These are phyloP conservation scores for Diloba caeruleocephala DNA, from an alignment of 2,888 invertebrate genomes.

Conservation along the genomic window DNA sequence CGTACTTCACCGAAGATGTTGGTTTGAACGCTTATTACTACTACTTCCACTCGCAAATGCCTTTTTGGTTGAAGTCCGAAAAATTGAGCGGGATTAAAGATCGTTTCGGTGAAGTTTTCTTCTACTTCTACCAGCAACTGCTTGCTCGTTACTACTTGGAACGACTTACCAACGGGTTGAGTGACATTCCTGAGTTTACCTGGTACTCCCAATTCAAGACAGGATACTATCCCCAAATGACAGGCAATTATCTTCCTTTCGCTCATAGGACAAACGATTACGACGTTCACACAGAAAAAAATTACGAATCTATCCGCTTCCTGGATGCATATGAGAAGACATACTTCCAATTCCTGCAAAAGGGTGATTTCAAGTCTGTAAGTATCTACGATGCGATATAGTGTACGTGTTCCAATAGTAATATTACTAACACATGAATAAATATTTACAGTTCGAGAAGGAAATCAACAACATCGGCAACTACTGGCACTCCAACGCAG, in stretches of 20 bases:
- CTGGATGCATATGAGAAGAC: slow-evolving; percentile 90
- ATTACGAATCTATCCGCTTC: slow-evolving; percentile 83
- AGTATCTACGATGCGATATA: slow-evolving; percentile 16
- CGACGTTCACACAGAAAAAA: slow-evolving; percentile 85
- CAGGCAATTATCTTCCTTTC: slow-evolving; percentile 77
- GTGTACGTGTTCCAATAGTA: too few relatives aligned
- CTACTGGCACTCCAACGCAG: slow-evolving; percentile 88
- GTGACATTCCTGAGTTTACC: slow-evolving; percentile 89
- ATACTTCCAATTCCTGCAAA: slow-evolving; percentile 83
- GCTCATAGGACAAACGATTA: slow-evolving; percentile 90
- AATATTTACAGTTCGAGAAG: slow-evolving; percentile 67
- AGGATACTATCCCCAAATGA: slow-evolving; percentile 70
- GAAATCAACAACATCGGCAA: slow-evolving; percentile 87
- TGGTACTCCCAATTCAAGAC: slow-evolving; percentile 89
- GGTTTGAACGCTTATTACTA: slow-evolving; percentile 91
- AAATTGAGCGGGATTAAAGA: slow-evolving; percentile 83
- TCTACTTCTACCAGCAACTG: slow-evolving; percentile 91
- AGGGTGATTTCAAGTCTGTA: slow-evolving; percentile 90
- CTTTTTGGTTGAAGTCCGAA: slow-evolving; percentile 90
- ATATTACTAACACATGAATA: not conserved
- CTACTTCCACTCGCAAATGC: slow-evolving; percentile 90
- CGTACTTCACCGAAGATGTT: slow-evolving; percentile 92
- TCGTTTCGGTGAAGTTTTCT: slow-evolving; percentile 91
- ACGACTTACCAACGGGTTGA: slow-evolving; percentile 90
- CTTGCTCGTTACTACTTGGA: slow-evolving; percentile 92